These are phyloP conservation scores for Pollenia labialis DNA, from an alignment of 2,888 invertebrate species.

Conservation along the genomic window DNA sequence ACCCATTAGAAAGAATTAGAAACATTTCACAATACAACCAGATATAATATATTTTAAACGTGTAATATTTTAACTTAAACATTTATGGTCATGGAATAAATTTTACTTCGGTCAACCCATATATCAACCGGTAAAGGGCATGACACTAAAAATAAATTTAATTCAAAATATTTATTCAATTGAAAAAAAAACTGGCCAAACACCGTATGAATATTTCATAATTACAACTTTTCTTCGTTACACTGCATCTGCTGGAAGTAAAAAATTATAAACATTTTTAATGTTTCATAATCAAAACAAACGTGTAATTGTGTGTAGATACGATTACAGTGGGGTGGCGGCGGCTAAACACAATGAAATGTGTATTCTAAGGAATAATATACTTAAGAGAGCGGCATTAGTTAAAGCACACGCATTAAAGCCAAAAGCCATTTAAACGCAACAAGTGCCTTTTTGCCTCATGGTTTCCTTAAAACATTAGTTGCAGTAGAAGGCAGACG, in stretches of 20 bases:
- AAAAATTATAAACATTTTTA: conserved; percentile 15
- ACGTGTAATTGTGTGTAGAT: conserved; percentile 31
- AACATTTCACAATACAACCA: neutral
- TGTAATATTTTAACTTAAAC: neutral
- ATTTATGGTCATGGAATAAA: neutral
- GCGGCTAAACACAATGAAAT: neutral
- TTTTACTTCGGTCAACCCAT: neutral
- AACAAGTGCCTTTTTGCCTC: conserved; percentile 60
- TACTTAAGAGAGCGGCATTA: conserved; percentile 55
- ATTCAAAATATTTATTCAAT: conserved; percentile 24
- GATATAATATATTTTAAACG: neutral
- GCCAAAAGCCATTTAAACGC: conserved; percentile 21
- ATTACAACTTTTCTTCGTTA: conserved; percentile 29
- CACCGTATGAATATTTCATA: conserved; percentile 64
- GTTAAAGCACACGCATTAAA: conserved; percentile 22
- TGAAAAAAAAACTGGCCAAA: conserved; percentile 21
- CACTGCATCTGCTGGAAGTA: neutral
- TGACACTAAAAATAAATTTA: conserved; percentile 7
- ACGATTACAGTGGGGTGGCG: conserved; percentile 1
- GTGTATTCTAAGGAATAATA: conserved; percentile 48
- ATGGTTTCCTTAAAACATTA: conserved; percentile 62
- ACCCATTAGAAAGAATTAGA: neutral
- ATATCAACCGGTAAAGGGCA: neutral
- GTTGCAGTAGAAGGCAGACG: neutral
- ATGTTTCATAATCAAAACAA: conserved; percentile 29